Base-by-base conservation (phyloP, 2,797 vertebrate species). In the Alauda arvensis region DNA sequence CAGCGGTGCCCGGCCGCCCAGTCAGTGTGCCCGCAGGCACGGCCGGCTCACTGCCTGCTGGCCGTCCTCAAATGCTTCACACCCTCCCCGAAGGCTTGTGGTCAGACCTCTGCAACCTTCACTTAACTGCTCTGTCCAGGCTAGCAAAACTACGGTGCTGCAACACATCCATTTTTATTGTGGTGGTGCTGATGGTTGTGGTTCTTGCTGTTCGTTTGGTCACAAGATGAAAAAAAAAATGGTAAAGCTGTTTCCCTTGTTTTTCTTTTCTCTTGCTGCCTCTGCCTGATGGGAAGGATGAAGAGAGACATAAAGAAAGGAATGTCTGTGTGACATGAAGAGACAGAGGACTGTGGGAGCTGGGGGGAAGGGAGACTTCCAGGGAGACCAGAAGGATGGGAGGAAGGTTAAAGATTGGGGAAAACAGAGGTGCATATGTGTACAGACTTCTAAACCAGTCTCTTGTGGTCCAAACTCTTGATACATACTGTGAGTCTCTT, bases 331-430 rank as follows among this genome's bases (percentile, higher is more conserved):
- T 79, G 91, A 71, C 60, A 63, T 23, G 52, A 70, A 76, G 66
- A 71, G 59, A 52, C 52, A 37, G 77, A 65, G 52, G 52, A 53
- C 79, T 85, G 63, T 91, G 80, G 67, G 81, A 91, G 89, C 45
- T 81, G 21, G 19, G 67, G 23, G 48, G 28, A 60, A 91, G 86
- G 63, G 53, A 87, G 25, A 29, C 45, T 93, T 55, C 19, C 70
- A 72, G 31, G 43, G 67, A 74, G 57, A 67, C 68, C 20, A 45
- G 75, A 92, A 76, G 61, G 77, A 94, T 85, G 68, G 57, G 34
- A 90, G 39, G 23, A 92, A 93, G 63, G 83, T 78, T 89, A 74
- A 87, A 81, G 49, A 71, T 3, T 77, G 77, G 85, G 49, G 37
- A 91, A 84, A 75, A 71, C 67, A 91, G 63, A 85, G 66, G 63